These are phyloP conservation scores for Trichopria drosophilae DNA, from an alignment of 2,888 invertebrate species.

Conservation along the genomic window DNA sequence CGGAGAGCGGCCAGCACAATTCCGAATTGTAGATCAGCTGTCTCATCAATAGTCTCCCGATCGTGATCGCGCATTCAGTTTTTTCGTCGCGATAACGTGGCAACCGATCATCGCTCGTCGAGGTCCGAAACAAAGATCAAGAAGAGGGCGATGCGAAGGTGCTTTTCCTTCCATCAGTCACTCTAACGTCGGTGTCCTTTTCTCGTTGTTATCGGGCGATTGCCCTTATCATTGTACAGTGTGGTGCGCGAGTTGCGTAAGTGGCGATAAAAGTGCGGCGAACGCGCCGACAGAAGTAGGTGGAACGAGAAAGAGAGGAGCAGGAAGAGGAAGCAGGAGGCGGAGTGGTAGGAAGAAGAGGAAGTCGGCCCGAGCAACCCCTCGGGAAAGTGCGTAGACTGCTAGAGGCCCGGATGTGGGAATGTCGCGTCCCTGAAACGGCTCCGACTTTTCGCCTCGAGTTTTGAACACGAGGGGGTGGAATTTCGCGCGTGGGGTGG, in stretches of 20 bases:
- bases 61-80: no score
- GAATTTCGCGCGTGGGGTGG: slow-evolving; percentile 57
- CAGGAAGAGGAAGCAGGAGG: slow-evolving; percentile 12
- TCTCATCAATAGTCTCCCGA: no score
- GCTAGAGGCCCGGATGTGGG: slow-evolving; percentile 28
- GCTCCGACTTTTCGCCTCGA: no score
- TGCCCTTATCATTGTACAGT: slow-evolving; percentile 30
- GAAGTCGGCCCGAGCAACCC: no score
- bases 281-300: slow-evolving; percentile 22
- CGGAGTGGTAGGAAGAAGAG: slow-evolving; percentile 22
- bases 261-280: slow-evolving; percentile 44
- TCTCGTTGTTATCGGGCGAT: no score
- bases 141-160: no score
- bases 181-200: no score
- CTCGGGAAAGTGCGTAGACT: slow-evolving; percentile 33
- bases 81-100: no score
- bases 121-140: slow-evolving; percentile 13
- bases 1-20: not conserved
- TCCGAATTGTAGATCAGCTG: no score
- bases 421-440: no score
- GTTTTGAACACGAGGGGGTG: slow-evolving; percentile 64
- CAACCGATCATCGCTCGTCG: no score
- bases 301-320: slow-evolving; percentile 10
- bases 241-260: slow-evolving; percentile 50
- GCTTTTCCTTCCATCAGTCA: no score